A percentile compares a stretch with the other conserved stretches of the same genome.
Conservation (phyloP, 2,888 invertebrate genomes). For the Caenorhabditis virilis region DNA sequence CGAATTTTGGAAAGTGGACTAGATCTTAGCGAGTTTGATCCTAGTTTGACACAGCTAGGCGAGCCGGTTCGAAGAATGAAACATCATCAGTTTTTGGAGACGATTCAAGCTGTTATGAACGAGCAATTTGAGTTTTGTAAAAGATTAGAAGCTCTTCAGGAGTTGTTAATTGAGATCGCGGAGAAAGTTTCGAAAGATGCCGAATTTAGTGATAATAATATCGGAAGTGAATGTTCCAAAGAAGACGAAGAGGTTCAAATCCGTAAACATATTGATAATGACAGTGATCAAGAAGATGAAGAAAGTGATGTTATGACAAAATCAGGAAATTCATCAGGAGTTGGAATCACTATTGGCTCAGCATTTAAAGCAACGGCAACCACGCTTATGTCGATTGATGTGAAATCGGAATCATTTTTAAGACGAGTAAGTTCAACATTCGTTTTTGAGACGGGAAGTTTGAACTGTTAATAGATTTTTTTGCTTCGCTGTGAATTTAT, state of each 20-base stretch:
- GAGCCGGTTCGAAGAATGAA: constrained; percentile 76
- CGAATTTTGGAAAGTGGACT: constrained; percentile 55
- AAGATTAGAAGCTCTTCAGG: constrained; percentile 73
- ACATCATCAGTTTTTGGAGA: constrained; percentile 77
- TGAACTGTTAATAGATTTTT: not conserved
- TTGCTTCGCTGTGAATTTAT: too few relatives aligned
- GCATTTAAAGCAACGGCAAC: constrained; percentile 33
- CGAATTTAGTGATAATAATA: constrained; percentile 13
- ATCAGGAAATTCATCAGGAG: too few relatives aligned
- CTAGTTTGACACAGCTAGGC: constrained; percentile 70
- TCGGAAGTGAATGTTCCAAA: constrained; percentile 14
- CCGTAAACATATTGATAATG: not conserved
- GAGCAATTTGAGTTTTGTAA: constrained; percentile 77
- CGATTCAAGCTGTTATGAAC: constrained; percentile 76
- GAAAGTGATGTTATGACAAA: constrained; percentile 7
- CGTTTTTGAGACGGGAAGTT: too few relatives aligned
- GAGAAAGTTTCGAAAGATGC: constrained; percentile 16
- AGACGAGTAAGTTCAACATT: not conserved
- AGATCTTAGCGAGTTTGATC: constrained; percentile 57
- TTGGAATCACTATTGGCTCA: not conserved
- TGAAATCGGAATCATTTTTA: constrained; percentile 20
- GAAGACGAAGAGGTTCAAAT: not conserved
- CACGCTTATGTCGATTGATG: constrained; percentile 29
- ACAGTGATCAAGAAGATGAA: constrained; percentile 17
- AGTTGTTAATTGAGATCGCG: constrained; percentile 38